Conservation (phyloP, 2,888 invertebrate genomes). For the Mimumesa dahlbomi region DNA sequence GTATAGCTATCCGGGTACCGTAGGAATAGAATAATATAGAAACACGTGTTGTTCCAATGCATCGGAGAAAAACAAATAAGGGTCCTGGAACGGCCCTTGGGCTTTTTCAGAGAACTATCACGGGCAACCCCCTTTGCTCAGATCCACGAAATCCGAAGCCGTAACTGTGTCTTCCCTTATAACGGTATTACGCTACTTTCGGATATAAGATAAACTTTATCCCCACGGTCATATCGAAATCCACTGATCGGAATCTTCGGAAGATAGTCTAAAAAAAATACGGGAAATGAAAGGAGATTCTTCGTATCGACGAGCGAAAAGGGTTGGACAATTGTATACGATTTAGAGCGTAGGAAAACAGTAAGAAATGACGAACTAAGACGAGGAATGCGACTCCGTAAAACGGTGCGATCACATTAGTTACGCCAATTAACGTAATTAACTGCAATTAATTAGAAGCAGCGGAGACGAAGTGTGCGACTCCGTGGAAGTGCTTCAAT, state of each 20-base stretch:
- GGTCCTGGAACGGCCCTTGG: slow-evolving; percentile 5
- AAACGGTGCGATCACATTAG: slow-evolving; percentile 62
- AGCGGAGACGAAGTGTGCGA: not conserved
- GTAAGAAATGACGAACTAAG: slow-evolving; percentile 12
- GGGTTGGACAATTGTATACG: too few relatives aligned
- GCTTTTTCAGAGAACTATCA: not conserved
- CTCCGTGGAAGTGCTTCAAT: slow-evolving; percentile 2
- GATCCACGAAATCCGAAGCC: slow-evolving; percentile 33
- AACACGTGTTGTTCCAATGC: slow-evolving; percentile 44
- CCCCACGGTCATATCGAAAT: too few relatives aligned
- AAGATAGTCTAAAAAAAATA: not conserved
- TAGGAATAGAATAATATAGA: slow-evolving; percentile 25
- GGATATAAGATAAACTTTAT: too few relatives aligned
- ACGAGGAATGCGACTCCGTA: slow-evolving; percentile 26
- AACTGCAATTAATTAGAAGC: slow-evolving; percentile 71
- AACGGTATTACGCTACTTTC: slow-evolving; percentile 3
- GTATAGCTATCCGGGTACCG: not conserved
- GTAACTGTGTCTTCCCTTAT: slow-evolving; percentile 18
- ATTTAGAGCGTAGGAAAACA: not conserved
- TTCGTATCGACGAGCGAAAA: too few relatives aligned
- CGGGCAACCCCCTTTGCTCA: not conserved
- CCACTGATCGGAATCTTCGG: too few relatives aligned
- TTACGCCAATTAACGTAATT: slow-evolving; percentile 71
- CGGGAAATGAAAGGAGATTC: too few relatives aligned
- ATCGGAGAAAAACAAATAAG: slow-evolving; percentile 51